A percentile compares a stretch with the other conserved stretches of the same genome.
phyloP scores from a whole-genome alignment of 2,888 invertebrate genomes.

The Tridacna crocea region DNA sequence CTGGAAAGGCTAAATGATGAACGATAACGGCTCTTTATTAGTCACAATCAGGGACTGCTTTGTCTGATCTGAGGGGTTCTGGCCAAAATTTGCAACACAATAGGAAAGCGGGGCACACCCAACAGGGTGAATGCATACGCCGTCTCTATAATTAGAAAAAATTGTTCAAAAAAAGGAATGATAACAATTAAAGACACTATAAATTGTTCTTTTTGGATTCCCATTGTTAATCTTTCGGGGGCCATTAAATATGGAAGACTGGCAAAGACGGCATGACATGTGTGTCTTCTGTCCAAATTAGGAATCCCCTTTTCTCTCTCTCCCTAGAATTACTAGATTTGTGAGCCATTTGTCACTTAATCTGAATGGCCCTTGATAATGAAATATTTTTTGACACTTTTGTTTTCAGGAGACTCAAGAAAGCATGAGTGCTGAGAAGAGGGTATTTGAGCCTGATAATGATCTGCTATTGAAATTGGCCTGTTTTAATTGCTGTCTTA shows the following conservation, averaged over 20 bases:
- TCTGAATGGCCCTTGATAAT: slow-evolving; percentile 26
- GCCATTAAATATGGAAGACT: slow-evolving; percentile 50
- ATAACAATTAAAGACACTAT: slow-evolving; percentile 57
- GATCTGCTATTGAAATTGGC: neutral
- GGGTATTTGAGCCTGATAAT: slow-evolving; percentile 20
- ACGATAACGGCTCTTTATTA: slow-evolving; percentile 7
- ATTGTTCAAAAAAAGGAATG: slow-evolving; percentile 47
- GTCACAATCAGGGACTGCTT: slow-evolving; percentile 21
- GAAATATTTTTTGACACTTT: slow-evolving; percentile 35
- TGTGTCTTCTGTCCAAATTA: slow-evolving; percentile 32
- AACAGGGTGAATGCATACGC: slow-evolving; percentile 41
- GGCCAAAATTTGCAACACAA: slow-evolving; percentile 33
- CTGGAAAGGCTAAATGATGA: neutral
- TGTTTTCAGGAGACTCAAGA: slow-evolving; percentile 28
- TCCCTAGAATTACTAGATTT: slow-evolving; percentile 43
- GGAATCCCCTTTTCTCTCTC: slow-evolving; percentile 33
- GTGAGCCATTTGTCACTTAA: slow-evolving; percentile 34
- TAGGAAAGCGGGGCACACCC: slow-evolving; percentile 7
- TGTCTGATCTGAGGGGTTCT: slow-evolving; percentile 21
- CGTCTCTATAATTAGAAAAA: slow-evolving; percentile 43
- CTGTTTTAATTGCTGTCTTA: neutral
- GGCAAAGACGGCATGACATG: slow-evolving; percentile 22
- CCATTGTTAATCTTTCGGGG: slow-evolving; percentile 39
- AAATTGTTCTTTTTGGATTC: slow-evolving; percentile 55
- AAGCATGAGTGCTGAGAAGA: slow-evolving; percentile 22